Percentiles rank a stretch among this genome's conserved stretches.
These are phyloP conservation scores for Zygothrica quintamaculata DNA, from an alignment of 2,888 invertebrate genomes.

Conservation along the genomic window DNA sequence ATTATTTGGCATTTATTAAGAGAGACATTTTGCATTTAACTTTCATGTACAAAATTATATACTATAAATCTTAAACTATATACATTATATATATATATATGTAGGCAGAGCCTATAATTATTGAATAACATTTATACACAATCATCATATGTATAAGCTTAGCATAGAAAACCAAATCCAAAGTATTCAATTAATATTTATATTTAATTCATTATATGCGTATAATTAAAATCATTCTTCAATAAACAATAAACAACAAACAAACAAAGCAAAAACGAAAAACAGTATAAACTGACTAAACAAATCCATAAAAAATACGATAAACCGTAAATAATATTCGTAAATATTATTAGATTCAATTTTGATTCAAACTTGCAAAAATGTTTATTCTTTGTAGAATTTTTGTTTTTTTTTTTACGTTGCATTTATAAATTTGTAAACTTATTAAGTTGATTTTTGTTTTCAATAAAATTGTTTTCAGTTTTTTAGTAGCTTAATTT, in stretches of 20 bases:
- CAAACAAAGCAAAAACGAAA: conserved; percentile 17
- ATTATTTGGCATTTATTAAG: conserved; percentile 54
- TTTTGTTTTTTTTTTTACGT: conserved; percentile 28
- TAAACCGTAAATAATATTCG: conserved; percentile 10
- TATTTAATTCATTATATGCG: conserved; percentile 58
- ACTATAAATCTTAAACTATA: conserved; percentile 20
- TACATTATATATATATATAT: conserved; percentile 35
- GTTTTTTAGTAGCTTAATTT: conserved; percentile 47
- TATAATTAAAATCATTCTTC: conserved; percentile 46
- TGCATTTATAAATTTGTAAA: conserved; percentile 32
- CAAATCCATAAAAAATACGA: conserved; percentile 6
- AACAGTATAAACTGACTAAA: background rate
- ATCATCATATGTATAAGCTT: conserved; percentile 53
- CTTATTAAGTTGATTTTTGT: conserved; percentile 66
- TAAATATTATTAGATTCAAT: conserved; percentile 8
- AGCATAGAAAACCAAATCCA: conserved; percentile 69
- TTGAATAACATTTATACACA: conserved; percentile 53
- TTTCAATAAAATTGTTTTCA: conserved; percentile 69
- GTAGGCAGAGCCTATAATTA: conserved; percentile 78
- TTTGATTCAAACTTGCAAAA: background rate
- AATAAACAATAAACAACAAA: conserved; percentile 42
- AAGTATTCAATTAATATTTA: conserved; percentile 76
- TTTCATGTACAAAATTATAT: conserved; percentile 65
- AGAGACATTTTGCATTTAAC: conserved; percentile 62
- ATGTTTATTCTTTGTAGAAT: conserved; percentile 45